Base-by-base conservation (phyloP, 2,888 invertebrate species). In the Aporophyla lueneburgensis region DNA sequence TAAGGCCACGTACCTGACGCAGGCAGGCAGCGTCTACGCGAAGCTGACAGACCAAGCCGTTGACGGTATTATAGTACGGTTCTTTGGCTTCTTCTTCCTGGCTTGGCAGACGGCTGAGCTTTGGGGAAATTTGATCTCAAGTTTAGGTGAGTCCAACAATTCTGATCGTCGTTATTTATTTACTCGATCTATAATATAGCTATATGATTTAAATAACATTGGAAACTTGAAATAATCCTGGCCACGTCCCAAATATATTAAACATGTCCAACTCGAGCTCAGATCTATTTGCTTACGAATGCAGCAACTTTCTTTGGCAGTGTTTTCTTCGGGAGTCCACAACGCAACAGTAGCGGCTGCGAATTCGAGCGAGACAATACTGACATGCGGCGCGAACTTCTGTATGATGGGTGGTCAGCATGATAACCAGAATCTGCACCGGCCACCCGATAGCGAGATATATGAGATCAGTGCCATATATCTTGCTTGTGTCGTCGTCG, bases 81-180 rank as follows among this genome's bases (percentile, higher is more conserved):
- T 99, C 97, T 99, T 99, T 95, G 99, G 99, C 63, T 98, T 99
- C 97, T 99, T 99, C 98, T 99, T 99, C 97, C 97, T 99, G 89
- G 98, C 99, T 86, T 99, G 99, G 98, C 99, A 99, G 95, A 98
- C 99, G 24, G 99, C 99, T 89, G 99, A 99, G 96, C 97, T 99
- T 67, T 99, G 99, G 98, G 99, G 99, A 92, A 99, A 99, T 95
- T 97, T 99, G 83, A 98, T 99, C 91, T 99, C 99, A n/a, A 99
- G 99, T 86, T 97, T 98, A 89, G 98, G 98, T 98, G 93, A 97
- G 98, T 97, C 9, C 12, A 33, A 70, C 12, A 1, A 24, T 21
- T 70, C 19, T 46, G 0, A 2, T 61, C 33, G 2, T 4, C 14
- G 43, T 33, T 24, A 9, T 27, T 53, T 49, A 19, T 4, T 27